Percentiles rank a stretch among this genome's conserved stretches.
These are phyloP conservation scores for Thalassoma bifasciatum DNA, from an alignment of 2,113 vertebrate species.

Conservation along the genomic window DNA sequence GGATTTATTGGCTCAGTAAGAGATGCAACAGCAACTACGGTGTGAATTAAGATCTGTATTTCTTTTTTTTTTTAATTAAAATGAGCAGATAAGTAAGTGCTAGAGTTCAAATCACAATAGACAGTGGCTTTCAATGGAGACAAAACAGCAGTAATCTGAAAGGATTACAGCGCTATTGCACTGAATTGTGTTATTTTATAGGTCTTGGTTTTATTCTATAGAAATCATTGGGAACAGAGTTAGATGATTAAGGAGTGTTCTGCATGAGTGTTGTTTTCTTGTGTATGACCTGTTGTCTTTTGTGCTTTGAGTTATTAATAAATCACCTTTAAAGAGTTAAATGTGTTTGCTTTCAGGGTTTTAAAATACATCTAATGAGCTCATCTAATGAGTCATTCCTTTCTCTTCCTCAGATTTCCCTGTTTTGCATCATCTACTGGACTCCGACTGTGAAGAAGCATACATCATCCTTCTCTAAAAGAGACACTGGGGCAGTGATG, in stretches of 20 bases:
- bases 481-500: constrained; percentile 59
- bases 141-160: too few species aligned
- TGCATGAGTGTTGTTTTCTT: background rate
- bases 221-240: too few species aligned
- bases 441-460: constrained; percentile 80
- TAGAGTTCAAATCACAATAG: background rate
- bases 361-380: constrained; percentile 2
- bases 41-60: background rate
- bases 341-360: background rate
- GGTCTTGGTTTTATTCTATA: constrained; percentile 5
- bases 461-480: constrained; percentile 60
- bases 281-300: background rate
- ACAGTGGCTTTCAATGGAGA: background rate
- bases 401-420: constrained; percentile 71
- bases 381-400: constrained; percentile 37
- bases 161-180: background rate
- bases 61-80: constrained; percentile 2
- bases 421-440: constrained; percentile 75
- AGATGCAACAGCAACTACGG: background rate
- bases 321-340: constrained; percentile 35
- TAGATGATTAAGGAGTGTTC: background rate
- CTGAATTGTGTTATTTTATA: too few species aligned
- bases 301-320: constrained; percentile 29
- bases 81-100: constrained; percentile 4
- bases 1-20: constrained; percentile 25